Evolutionary conservation across 2,113 vertebrate genomes (phyloP).

Genomic region (Thalassarche chlororhynchos): DNA sequence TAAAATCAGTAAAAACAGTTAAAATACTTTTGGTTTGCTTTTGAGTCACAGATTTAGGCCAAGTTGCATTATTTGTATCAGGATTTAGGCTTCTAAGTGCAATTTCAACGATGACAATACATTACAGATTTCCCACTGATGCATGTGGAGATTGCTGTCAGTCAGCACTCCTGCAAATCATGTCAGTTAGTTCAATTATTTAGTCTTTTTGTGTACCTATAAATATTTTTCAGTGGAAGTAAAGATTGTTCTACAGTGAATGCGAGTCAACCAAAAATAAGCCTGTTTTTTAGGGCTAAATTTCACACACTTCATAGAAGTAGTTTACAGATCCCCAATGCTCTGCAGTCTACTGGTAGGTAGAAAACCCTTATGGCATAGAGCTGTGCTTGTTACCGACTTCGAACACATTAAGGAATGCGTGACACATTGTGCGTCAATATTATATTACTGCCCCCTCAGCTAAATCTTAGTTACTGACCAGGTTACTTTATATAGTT

Average conservation of each 20-base stretch:
- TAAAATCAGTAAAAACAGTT: not conserved
- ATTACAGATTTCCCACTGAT: not conserved
- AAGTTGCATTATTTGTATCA: not conserved
- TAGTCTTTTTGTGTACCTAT: not conserved
- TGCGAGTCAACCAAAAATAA: not conserved
- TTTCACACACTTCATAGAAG: not conserved
- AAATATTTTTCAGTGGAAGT: not conserved
- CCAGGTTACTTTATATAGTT: not conserved
- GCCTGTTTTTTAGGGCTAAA: not conserved
- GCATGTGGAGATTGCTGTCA: not conserved
- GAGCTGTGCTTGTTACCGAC: not conserved
- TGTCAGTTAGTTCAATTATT: not conserved
- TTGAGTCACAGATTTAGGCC: not conserved
- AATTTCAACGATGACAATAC: not conserved
- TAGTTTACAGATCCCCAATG: not conserved
- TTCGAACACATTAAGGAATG: not conserved
- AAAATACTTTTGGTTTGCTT: not conserved
- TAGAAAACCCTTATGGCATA: not conserved
- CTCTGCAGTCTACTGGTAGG: not conserved
- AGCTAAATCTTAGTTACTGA: not conserved
- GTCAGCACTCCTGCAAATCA: not conserved
- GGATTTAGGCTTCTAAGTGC: not conserved
- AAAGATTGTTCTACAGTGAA: not conserved
- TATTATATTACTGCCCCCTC: not conserved
- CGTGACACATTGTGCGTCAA: not conserved